Evolutionary conservation across 1,140 invertebrate species (phyloP), one percentile per base, ranked within the genome.

Genomic region (Diorhabda carinulata): DNA sequence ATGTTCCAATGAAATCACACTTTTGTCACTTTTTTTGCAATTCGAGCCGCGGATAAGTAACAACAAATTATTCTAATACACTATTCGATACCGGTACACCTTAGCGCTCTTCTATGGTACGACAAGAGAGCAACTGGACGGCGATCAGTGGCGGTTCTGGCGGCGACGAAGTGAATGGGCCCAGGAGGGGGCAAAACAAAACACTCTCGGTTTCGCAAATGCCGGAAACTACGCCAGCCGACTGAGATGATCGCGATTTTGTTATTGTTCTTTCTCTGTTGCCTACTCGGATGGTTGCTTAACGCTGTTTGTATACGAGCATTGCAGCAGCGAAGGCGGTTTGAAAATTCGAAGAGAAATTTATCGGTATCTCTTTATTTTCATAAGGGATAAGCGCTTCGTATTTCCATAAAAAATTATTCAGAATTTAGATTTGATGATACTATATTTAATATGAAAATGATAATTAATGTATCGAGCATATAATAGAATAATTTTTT

Each of bases 101-200:
- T 70, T 70, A 76, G 74, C 71, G 71, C 72, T 76, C 70, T 70
- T 72, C 71, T 68, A 52, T 70, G 68, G 73, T 72, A 76, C 76
- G 76, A 75, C 77, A 52, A 52, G 6, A 78, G 76, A 76, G 71
- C 72, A 76, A 78, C 77, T 78, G 74, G 74, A 74, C 74, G 64
- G 70, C 70, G 66, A 71, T 67, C 63, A 69, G 63, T 45, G 44
- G 61, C 64, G 57, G 58, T 64, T 67, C 65, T 70, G 64, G 69
- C 74, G 69, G 52, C 69, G 70, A 63, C 58, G 70, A 69, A 73
- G 75, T 73, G 74, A 74, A 76, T 74, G 74, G 74, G 71, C 71
- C 70, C 72, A 71, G 59, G 57, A 68, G 64, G 68, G 65, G 72
- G 72, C 68, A 70, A 66, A 66, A 61, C 66, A 64, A 68, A 69